phyloP scores from a whole-genome alignment of 2,888 invertebrate species.

The Apodemia hepburni region DNA sequence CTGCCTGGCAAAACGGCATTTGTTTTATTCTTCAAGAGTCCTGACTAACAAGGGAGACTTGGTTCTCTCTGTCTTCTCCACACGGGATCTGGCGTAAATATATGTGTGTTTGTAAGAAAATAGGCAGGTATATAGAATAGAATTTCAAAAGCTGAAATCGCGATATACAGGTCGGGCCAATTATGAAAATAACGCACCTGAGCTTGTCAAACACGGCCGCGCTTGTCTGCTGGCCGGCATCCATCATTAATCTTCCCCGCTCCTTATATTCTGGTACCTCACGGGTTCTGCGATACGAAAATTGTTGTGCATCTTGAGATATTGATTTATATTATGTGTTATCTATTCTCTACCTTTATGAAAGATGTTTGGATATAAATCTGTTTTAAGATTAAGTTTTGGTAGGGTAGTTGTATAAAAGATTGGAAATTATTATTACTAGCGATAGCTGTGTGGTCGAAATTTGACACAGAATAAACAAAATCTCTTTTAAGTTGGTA shows the following conservation, averaged over 20 bases:
- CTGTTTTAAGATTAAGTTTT: too few species aligned
- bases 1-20: too few species aligned
- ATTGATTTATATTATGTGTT: conserved; percentile 32
- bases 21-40: too few species aligned
- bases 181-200: conserved; percentile 80
- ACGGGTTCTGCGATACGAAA: conserved; percentile 43
- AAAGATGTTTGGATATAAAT: not conserved
- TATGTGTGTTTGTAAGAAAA: too few species aligned
- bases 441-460: too few species aligned
- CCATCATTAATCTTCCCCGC: conserved; percentile 72
- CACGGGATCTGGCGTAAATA: too few species aligned
- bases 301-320: conserved; percentile 46
- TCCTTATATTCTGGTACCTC: conserved; percentile 68
- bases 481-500: too few species aligned
- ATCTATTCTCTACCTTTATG: conserved; percentile 24
- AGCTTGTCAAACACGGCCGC: conserved; percentile 76
- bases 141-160: conserved; percentile 66
- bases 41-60: too few species aligned
- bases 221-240: conserved; percentile 60
- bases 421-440: too few species aligned
- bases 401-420: too few species aligned
- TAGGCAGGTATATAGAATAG: conserved; percentile 15
- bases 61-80: too few species aligned
- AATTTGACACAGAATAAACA: too few species aligned
- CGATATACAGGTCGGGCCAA: conserved; percentile 66